Conservation (phyloP, 2,888 invertebrate genomes). For the Callyntrura sp. region DNA sequence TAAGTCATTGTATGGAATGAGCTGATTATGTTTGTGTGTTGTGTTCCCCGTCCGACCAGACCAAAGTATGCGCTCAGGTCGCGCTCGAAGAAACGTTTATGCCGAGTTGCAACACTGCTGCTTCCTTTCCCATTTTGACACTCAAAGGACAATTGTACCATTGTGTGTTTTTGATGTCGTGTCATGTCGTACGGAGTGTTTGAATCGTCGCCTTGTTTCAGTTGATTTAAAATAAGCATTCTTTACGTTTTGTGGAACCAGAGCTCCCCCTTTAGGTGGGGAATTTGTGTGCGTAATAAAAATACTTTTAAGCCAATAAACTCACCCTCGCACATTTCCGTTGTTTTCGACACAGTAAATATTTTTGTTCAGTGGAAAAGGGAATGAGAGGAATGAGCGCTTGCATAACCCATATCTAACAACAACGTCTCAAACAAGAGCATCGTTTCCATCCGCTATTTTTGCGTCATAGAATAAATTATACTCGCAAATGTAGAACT, state of each 20-base stretch:
- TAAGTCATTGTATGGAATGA: slow-evolving; percentile 36
- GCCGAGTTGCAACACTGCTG: too few relatives aligned
- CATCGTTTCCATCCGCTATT: too few relatives aligned
- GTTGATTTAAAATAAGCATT: neutral
- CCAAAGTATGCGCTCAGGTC: neutral
- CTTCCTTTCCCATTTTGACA: slow-evolving; percentile 22
- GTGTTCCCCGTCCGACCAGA: neutral
- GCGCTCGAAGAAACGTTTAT: neutral
- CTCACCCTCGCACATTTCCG: neutral
- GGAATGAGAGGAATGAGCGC: neutral
- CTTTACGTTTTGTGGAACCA: neutral
- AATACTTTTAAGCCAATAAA: neutral
- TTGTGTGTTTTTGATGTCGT: slow-evolving; percentile 51
- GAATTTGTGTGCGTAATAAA: neutral
- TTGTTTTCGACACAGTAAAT: too few relatives aligned
- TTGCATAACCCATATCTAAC: neutral
- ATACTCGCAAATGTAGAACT: neutral
- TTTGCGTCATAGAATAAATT: too few relatives aligned
- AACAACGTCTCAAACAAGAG: too few relatives aligned
- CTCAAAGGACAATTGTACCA: slow-evolving; percentile 45
- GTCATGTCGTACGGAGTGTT: slow-evolving; percentile 6
- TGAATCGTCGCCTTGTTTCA: slow-evolving; percentile 24
- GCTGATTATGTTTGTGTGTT: slow-evolving; percentile 24
- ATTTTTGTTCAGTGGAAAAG: neutral
- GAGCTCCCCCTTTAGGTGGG: neutral